These are phyloP conservation scores for Pomatostomus ruficeps DNA, from an alignment of 2,113 vertebrate genomes.

Conservation along the genomic window DNA sequence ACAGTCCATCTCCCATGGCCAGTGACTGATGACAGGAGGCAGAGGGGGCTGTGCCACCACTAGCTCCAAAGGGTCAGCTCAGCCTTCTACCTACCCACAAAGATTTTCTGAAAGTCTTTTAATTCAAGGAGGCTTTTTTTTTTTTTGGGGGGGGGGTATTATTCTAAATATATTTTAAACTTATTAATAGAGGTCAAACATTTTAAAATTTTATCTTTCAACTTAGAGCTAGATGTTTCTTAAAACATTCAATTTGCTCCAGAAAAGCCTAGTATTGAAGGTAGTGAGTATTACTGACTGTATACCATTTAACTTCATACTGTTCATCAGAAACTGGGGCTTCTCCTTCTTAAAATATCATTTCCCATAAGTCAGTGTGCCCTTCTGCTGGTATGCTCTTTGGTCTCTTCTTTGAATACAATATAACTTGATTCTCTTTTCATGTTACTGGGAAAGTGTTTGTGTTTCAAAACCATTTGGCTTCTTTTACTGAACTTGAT, in stretches of 20 bases:
- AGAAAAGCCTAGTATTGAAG: not conserved
- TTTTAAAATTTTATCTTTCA: not conserved
- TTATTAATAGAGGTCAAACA: not conserved
- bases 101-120: not conserved
- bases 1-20: not conserved
- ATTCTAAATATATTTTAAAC: not conserved
- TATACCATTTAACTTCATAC: not conserved
- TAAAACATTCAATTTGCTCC: not conserved
- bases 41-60: not conserved
- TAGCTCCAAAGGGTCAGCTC: not conserved
- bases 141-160: accelerated
- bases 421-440: not conserved
- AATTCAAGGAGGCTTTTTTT: not conserved
- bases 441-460: not conserved
- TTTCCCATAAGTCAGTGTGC: not conserved
- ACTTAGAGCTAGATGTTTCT: not conserved
- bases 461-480: not conserved
- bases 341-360: not conserved
- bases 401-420: not conserved
- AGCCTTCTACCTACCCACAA: not conserved
- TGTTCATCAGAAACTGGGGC: not conserved
- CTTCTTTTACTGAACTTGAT: not conserved
- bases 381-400: not conserved
- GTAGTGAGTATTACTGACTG: not conserved
- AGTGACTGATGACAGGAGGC: not conserved